A percentile compares a stretch with the other conserved stretches of the same genome.
phyloP scores from a whole-genome alignment of 2,113 vertebrate genomes.

The Otus sunia region DNA sequence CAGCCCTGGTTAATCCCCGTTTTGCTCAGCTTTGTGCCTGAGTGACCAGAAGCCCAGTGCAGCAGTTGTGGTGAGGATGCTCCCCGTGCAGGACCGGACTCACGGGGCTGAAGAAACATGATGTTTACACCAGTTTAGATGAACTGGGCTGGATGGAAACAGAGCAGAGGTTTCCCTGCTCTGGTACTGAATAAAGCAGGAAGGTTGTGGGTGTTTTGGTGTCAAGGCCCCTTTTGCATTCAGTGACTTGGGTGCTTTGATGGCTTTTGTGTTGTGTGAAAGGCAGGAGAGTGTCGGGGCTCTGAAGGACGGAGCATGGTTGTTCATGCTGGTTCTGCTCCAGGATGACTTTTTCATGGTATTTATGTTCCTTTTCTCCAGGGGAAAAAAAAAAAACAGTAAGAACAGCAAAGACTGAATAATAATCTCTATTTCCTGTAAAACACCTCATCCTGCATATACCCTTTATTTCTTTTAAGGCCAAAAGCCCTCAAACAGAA shows the following conservation, averaged over 20 bases:
- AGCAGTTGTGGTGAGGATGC: not conserved
- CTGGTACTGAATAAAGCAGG: no score
- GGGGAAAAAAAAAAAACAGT: not conserved
- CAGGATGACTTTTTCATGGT: not conserved
- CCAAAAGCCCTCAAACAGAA: not conserved
- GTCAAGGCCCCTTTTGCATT: not conserved
- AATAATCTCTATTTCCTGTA: not conserved
- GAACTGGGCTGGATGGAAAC: not conserved
- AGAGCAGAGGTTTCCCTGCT: not conserved
- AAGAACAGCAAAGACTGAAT: not conserved
- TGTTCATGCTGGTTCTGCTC: fast-evolving
- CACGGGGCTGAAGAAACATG: not conserved
- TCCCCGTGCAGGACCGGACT: not conserved
- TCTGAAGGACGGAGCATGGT: not conserved
- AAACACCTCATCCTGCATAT: not conserved
- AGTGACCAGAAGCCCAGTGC: not conserved
- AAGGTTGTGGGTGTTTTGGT: not conserved
- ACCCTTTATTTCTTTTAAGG: not conserved
- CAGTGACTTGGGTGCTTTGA: not conserved
- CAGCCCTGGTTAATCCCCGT: not conserved
- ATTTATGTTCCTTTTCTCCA: not conserved
- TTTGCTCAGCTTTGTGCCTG: not conserved
- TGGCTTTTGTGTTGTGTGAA: not conserved
- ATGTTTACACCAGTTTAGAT: not conserved
- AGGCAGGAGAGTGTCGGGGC: not conserved